These are phyloP conservation scores for Etheostoma nigrum DNA, from an alignment of 2,797 vertebrate species.

Conservation along the genomic window DNA sequence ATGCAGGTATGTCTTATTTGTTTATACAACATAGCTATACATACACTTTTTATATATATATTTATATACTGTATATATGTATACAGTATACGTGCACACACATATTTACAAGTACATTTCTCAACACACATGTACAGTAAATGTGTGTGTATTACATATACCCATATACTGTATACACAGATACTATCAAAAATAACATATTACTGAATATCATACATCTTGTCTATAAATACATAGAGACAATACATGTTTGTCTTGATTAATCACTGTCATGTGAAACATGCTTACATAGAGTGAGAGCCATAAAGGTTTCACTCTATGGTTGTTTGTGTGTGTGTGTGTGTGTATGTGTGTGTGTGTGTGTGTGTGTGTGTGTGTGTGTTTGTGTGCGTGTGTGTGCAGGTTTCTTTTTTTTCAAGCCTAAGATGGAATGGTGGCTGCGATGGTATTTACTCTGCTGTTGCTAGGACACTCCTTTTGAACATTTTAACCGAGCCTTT, in stretches of 20 bases:
- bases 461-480: conserved; percentile 92
- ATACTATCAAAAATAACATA: too few species aligned
- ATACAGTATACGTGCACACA: background rate
- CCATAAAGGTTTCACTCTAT: background rate
- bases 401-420: conserved; percentile 29
- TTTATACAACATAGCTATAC: background rate
- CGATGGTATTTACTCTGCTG: conserved; percentile 86
- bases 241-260: background rate
- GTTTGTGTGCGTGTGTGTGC: conserved; percentile 18
- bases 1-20: background rate
- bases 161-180: background rate
- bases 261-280: conserved; percentile 3
- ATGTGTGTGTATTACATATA: background rate
- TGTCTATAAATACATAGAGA: background rate
- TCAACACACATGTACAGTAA: background rate
- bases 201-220: background rate
- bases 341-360: conserved; percentile 22
- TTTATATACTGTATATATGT: background rate
- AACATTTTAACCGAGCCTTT: conserved; percentile 82
- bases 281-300: conserved; percentile 1
- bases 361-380: conserved; percentile 30
- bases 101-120: background rate
- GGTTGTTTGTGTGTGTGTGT: conserved; percentile 24
- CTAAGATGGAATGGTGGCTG: conserved; percentile 72
- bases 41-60: background rate